Evolutionary conservation across 2,888 invertebrate genomes (phyloP).

Genomic region (Dolichopus griseipennis): DNA sequence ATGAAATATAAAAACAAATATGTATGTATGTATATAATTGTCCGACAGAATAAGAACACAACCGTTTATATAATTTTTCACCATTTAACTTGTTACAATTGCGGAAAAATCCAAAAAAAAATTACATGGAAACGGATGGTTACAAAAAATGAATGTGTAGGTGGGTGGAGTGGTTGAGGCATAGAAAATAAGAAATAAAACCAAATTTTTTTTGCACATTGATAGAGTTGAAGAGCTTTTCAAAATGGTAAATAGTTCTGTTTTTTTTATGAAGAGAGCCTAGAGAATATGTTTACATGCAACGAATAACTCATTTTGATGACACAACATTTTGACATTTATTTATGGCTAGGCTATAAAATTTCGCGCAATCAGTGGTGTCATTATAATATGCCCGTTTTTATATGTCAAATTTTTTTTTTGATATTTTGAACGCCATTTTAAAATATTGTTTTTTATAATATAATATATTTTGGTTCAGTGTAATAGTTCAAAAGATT

Average conservation of each 20-base stretch:
- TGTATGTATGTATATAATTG: too few relatives aligned
- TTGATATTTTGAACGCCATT: not conserved
- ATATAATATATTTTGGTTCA: not conserved
- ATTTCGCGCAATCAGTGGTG: constrained; percentile 4
- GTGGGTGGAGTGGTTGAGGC: too few relatives aligned
- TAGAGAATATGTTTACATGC: too few relatives aligned
- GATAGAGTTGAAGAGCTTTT: not conserved
- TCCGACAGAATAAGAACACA: too few relatives aligned
- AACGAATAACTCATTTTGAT: not conserved
- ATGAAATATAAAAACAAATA: not conserved
- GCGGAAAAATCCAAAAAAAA: not conserved
- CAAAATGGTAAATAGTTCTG: not conserved
- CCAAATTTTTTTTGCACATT: too few relatives aligned
- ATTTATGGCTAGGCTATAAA: not conserved
- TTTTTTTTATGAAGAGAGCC: too few relatives aligned
- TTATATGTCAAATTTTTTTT: not conserved
- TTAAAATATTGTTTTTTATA: not conserved
- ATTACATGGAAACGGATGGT: too few relatives aligned
- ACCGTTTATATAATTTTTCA: too few relatives aligned
- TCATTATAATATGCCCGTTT: not conserved
- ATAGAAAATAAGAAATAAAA: not conserved
- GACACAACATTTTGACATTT: constrained; percentile 5
- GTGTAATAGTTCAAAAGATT: too few relatives aligned
- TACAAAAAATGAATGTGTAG: too few relatives aligned
- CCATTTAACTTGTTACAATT: not conserved